Base-by-base conservation (phyloP, 2,797 vertebrate species). In the Pitangus sulphuratus region DNA sequence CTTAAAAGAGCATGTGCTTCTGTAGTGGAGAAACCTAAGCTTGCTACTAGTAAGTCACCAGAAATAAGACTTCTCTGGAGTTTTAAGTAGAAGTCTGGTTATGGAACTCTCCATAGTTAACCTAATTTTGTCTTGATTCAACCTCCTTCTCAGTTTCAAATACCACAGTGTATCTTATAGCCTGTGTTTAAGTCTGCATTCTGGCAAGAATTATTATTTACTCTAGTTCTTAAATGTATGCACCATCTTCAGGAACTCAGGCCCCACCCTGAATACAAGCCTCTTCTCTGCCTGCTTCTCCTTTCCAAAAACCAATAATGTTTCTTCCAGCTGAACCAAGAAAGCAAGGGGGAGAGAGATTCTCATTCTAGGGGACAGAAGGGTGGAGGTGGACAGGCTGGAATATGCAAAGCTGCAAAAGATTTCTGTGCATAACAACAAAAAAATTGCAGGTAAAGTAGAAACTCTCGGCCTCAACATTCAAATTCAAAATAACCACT, bases 201-300 rank as follows among this genome's bases (percentile, higher is more conserved):
- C 56, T 70, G 31, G 53, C 26, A 72, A 45, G 56, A 70, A 50
- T 18, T 74, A 24, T 30, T 70, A 2, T 72, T 92, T 89, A 66
- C 19, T 60, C 24, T 25, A 57, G 69, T 45, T 88, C 70, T 84
- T 71, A 90, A 90, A 83, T 40, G 79, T 90, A 97, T 84, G 97
- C 97, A 97, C 95, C 97, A 97, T 96, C 96, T 98, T 97, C 96
- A 97, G 68, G 17, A 77, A 96, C 97, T 97, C 94, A 93, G 94
- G 95, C 94, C 97, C 98, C 98, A 98, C 97, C 62, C 96, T 95
- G 97, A 98, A 98, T 64, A 70, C 92, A 98, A 98, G 95, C 87
- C 94, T 97, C 97, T 92, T 96, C 97, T 98, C 65, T 22, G 40
- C 45, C 96, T 95, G 84, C 94, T 96, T 60, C 95, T 97, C 84